A percentile compares a stretch with the other conserved stretches of the same genome.
phyloP scores from a whole-genome alignment of 2,797 vertebrate genomes.

The Tapera naevia region DNA sequence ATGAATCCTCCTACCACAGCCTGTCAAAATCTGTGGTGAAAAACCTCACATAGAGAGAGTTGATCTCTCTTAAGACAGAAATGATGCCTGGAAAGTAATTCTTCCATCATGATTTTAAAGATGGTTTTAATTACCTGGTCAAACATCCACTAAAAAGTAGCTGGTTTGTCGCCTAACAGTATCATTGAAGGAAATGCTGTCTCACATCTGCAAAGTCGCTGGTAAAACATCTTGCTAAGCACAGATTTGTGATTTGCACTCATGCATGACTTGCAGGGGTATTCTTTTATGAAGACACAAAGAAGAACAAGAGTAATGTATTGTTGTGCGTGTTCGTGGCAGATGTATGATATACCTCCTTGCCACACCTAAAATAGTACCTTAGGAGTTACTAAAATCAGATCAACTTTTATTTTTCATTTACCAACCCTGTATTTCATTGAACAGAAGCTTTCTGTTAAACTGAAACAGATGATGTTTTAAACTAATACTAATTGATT shows the following conservation, averaged over 20 bases:
- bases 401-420: conserved; percentile 68
- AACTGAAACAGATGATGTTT: conserved; percentile 81
- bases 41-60: not conserved
- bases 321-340: not conserved
- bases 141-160: not conserved
- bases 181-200: not conserved
- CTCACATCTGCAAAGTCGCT: not conserved
- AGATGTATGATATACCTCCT: not conserved
- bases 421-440: conserved; percentile 72
- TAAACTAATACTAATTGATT: conserved; percentile 82
- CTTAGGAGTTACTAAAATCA: conserved; percentile 59
- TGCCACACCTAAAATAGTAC: not conserved
- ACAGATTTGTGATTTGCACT: not conserved
- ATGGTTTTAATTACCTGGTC: conserved; percentile 18
- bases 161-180: not conserved
- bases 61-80: not conserved
- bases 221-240: not conserved
- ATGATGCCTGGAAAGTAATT: not conserved
- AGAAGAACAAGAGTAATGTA: not conserved
- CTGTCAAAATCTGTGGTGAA: not conserved
- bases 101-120: not conserved
- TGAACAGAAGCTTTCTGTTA: conserved; percentile 79
- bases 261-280: not conserved
- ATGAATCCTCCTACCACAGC: not conserved
- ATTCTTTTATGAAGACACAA: not conserved